phyloP scores from a whole-genome alignment of 2,113 vertebrate genomes.

The Ellobius talpinus region DNA sequence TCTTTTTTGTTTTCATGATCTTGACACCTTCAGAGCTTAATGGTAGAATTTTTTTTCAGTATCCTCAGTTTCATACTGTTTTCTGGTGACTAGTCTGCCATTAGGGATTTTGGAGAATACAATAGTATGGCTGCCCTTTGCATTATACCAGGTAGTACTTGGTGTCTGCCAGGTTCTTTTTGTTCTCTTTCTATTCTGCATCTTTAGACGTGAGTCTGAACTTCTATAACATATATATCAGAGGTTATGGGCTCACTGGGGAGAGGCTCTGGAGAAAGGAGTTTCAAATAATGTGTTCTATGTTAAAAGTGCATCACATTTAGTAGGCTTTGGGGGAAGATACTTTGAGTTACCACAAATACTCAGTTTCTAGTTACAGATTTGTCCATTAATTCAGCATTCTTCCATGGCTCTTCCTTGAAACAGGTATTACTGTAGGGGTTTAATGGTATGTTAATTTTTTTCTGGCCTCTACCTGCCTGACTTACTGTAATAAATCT shows the following conservation, averaged over 20 bases:
- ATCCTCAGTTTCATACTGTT: background rate
- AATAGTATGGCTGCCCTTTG: background rate
- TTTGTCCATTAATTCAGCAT: background rate
- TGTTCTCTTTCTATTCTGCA: background rate
- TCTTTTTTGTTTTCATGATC: slow-evolving; percentile 9
- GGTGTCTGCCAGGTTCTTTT: background rate
- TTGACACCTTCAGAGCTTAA: background rate
- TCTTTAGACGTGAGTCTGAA: background rate
- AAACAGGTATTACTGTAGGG: background rate
- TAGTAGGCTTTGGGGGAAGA: background rate
- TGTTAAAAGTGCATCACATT: background rate
- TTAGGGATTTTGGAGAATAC: background rate
- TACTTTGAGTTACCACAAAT: background rate
- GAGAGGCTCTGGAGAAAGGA: background rate
- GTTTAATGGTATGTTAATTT: background rate
- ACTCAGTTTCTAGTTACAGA: background rate
- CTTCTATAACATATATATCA: background rate
- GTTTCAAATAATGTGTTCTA: background rate
- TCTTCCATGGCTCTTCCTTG: background rate
- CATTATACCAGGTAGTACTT: background rate
- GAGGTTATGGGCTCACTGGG: background rate
- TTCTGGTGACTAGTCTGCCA: background rate
- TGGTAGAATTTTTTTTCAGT: background rate
- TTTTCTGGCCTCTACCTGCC: background rate
- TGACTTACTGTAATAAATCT: background rate